A percentile compares a stretch with the other conserved stretches of the same genome.
phyloP scores from a whole-genome alignment of 2,113 vertebrate genomes.

The Eleginops maclovinus region DNA sequence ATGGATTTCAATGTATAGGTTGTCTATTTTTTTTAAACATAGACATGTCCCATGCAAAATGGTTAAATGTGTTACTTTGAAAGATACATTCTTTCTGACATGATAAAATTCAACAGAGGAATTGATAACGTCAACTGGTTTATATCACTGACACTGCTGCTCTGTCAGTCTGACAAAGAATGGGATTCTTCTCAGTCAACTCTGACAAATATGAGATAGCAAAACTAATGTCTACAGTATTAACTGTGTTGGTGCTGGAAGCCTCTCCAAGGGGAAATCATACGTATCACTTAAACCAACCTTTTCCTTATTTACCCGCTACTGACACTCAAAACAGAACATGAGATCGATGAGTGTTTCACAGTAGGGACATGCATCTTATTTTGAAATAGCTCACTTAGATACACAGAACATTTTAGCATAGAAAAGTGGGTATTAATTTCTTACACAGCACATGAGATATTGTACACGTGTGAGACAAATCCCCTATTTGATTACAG shows the following conservation, averaged over 20 bases:
- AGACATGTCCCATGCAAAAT: background rate
- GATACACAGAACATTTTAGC: background rate
- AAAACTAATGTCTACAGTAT: background rate
- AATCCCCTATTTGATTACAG: no score
- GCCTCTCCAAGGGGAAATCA: background rate
- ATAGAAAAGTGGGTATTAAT: background rate
- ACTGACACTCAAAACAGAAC: background rate
- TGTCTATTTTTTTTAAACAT: background rate
- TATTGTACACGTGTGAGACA: no score
- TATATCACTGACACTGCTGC: constrained; percentile 27
- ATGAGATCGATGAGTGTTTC: background rate
- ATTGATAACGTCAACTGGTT: constrained; percentile 25
- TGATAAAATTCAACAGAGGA: constrained; percentile 14
- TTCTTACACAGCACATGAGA: no score
- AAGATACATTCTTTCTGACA: constrained; percentile 26
- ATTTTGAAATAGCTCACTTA: no score
- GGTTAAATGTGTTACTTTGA: background rate
- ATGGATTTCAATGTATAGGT: background rate
- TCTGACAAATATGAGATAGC: constrained; percentile 16
- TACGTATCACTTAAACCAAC: background rate
- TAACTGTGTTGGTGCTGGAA: background rate
- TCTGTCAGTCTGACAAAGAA: constrained; percentile 11
- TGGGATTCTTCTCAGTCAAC: constrained; percentile 23
- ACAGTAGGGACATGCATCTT: no score
- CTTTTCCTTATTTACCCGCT: background rate